Evolutionary conservation across 2,888 invertebrate species (phyloP).

Genomic region (Chloroclysta siterata): DNA sequence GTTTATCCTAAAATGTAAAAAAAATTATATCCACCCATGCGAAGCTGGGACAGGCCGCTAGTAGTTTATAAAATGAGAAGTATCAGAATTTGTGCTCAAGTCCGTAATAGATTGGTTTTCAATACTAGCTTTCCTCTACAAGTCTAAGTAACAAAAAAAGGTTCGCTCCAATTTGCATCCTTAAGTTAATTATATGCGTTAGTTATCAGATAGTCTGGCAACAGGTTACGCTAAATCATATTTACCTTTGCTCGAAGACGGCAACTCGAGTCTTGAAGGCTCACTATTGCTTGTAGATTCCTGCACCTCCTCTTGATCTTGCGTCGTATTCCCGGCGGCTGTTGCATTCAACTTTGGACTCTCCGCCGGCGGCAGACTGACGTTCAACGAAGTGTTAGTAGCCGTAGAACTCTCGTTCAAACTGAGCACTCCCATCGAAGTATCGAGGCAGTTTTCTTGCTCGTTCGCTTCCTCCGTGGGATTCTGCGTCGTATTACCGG

Average conservation of each 20-base stretch:
- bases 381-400: constrained; percentile 76
- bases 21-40: too few relatives aligned
- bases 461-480: constrained; percentile 54
- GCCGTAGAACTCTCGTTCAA: constrained; percentile 78
- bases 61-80: too few relatives aligned
- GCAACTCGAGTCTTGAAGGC: constrained; percentile 57
- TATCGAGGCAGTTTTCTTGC: constrained; percentile 58
- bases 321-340: constrained; percentile 46
- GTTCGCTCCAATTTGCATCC: not conserved
- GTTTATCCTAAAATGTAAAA: too few relatives aligned
- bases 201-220: too few relatives aligned
- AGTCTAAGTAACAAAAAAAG: too few relatives aligned
- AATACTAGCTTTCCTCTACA: too few relatives aligned
- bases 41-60: too few relatives aligned
- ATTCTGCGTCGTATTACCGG: constrained; percentile 48
- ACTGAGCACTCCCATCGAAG: constrained; percentile 73
- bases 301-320: constrained; percentile 54
- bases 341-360: constrained; percentile 68
- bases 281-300: constrained; percentile 59
- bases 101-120: too few relatives aligned
- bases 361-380: constrained; percentile 71
- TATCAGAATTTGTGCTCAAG: too few relatives aligned
- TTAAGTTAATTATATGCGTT: too few relatives aligned
- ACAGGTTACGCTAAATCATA: not conserved
- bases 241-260: constrained; percentile 68